phyloP scores from a whole-genome alignment of 2,797 vertebrate species.

The Sebastes melanostomus region DNA sequence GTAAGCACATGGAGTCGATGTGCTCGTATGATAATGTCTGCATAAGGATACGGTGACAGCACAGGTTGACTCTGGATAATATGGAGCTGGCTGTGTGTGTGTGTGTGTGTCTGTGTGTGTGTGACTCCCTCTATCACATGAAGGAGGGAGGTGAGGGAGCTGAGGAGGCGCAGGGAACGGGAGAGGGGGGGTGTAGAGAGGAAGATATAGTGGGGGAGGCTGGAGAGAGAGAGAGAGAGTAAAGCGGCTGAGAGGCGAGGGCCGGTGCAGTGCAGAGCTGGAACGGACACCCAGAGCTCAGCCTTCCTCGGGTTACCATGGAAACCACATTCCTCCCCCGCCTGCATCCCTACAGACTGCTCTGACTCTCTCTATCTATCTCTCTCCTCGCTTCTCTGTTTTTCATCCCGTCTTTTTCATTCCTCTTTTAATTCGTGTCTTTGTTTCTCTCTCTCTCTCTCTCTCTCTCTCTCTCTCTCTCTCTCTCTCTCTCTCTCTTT shows the following conservation, averaged over 20 bases:
- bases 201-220: conserved; percentile 71
- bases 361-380: conserved; percentile 71
- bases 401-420: conserved; percentile 71
- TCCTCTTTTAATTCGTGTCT: conserved; percentile 69
- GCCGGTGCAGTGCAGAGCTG: conserved; percentile 86
- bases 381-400: conserved; percentile 68
- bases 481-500: conserved; percentile 24
- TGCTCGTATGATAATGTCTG: conserved; percentile 56
- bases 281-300: conserved; percentile 88
- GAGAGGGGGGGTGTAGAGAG: conserved; percentile 50
- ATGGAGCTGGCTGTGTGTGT: conserved; percentile 23
- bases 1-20: conserved; percentile 49
- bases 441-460: conserved; percentile 31
- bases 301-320: conserved; percentile 85
- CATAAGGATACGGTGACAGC: conserved; percentile 59
- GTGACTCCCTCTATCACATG: conserved; percentile 52
- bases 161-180: conserved; percentile 44
- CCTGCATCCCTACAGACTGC: conserved; percentile 87
- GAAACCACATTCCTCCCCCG: conserved; percentile 89
- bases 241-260: conserved; percentile 76
- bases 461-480: neutral
- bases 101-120: neutral
- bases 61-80: conserved; percentile 58
- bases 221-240: conserved; percentile 59
- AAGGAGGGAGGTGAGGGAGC: conserved; percentile 55